Conservation (phyloP, 2,888 invertebrate genomes). For the Ryuthela nishihirai region DNA sequence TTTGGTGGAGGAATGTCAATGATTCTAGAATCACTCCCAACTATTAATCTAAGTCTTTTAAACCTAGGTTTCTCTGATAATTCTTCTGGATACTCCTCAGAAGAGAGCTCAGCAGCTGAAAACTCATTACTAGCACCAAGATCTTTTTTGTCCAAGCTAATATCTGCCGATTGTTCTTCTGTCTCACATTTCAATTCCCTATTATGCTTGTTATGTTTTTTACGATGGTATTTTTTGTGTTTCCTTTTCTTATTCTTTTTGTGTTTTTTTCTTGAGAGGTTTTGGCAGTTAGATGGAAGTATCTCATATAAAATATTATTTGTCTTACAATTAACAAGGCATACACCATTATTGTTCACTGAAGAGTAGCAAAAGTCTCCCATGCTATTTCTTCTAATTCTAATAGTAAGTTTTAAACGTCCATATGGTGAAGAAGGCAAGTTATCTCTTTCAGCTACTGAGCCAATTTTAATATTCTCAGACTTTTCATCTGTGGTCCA, state of each 20-base stretch:
- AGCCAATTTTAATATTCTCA: conserved; percentile 12
- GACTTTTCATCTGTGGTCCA: conserved; percentile 11
- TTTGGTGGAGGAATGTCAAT: conserved; percentile 67
- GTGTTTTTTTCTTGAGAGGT: conserved; percentile 3
- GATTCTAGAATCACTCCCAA: conserved; percentile 83
- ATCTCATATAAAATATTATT: background rate
- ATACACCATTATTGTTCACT: no score
- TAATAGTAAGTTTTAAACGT: conserved; percentile 39
- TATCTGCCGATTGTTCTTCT: background rate
- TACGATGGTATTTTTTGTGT: conserved; percentile 9
- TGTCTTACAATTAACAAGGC: no score
- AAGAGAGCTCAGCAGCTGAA: background rate
- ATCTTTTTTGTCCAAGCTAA: background rate
- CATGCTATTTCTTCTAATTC: conserved; percentile 28
- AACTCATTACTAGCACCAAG: background rate
- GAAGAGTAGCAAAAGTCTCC: conserved; percentile 21
- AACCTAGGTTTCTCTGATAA: conserved; percentile 49
- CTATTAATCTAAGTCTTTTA: conserved; percentile 79
- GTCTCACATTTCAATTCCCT: background rate
- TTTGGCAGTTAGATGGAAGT: conserved; percentile 2
- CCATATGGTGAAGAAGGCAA: conserved; percentile 18
- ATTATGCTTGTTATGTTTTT: conserved; percentile 1
- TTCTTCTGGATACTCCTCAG: background rate
- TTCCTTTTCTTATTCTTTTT: conserved; percentile 31
- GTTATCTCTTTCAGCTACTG: conserved; percentile 13